Conservation (phyloP, 2,113 vertebrate species). For the Enhydra lutris region DNA sequence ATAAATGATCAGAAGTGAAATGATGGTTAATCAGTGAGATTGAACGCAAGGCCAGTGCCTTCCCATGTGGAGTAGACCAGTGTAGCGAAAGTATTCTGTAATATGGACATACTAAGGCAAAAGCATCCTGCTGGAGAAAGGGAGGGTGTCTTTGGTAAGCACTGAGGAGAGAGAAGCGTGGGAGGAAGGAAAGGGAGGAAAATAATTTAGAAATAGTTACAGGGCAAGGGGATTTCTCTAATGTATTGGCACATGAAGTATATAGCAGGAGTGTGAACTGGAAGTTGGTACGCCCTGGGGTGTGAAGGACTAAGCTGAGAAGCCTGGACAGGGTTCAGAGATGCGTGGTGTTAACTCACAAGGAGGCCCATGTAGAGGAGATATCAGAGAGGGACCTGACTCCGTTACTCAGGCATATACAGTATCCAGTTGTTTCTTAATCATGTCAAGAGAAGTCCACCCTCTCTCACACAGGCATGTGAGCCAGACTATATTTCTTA, state of each 20-base stretch:
- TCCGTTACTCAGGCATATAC: rapidly evolving
- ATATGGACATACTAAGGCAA: background rate
- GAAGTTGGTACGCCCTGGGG: background rate
- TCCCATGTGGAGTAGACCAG: background rate
- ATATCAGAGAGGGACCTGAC: background rate
- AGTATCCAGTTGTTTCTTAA: background rate
- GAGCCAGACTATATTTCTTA: background rate
- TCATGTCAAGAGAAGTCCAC: background rate
- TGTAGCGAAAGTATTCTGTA: background rate
- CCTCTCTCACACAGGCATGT: background rate
- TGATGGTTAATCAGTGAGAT: background rate
- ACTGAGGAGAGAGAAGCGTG: background rate
- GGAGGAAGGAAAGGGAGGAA: background rate
- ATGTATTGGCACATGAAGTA: background rate
- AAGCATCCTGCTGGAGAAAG: background rate
- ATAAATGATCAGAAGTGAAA: background rate
- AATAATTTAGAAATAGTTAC: background rate
- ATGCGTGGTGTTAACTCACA: rapidly evolving
- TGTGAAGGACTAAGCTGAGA: no score
- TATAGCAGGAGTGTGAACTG: no score
- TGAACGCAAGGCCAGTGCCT: background rate
- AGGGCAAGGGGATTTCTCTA: background rate
- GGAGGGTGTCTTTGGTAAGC: background rate
- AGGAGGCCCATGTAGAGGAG: background rate
- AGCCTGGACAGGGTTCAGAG: background rate